A percentile compares a stretch with the other conserved stretches of the same genome.
phyloP scores from a whole-genome alignment of 2,888 invertebrate genomes.

The Cheilosia impressa region DNA sequence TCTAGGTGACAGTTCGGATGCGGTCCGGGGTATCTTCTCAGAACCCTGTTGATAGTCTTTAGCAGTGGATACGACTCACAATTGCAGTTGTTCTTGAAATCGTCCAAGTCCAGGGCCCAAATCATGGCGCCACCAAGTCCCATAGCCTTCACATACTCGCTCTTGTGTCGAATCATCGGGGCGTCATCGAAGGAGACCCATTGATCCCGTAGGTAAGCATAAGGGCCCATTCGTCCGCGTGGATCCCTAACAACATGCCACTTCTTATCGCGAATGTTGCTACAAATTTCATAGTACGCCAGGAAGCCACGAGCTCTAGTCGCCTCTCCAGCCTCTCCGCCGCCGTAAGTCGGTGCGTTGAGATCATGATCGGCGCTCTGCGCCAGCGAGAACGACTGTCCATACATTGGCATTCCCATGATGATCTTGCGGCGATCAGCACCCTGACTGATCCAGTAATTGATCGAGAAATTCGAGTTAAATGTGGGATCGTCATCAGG shows the following conservation, averaged over 20 bases:
- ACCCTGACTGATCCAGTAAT: constrained; percentile 93
- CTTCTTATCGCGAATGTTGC: constrained; percentile 89
- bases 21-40: constrained; percentile 87
- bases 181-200: constrained; percentile 98
- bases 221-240: constrained; percentile 93
- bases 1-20: constrained; percentile 87
- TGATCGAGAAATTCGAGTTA: constrained; percentile 93
- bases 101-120: constrained; percentile 95
- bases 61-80: constrained; percentile 93
- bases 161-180: constrained; percentile 92
- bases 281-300: constrained; percentile 95
- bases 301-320: constrained; percentile 94
- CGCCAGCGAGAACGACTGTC: constrained; percentile 93
- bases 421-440: constrained; percentile 91
- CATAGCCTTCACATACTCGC: constrained; percentile 91
- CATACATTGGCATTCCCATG: constrained; percentile 95
- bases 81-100: constrained; percentile 91
- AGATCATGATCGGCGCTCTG: constrained; percentile 87
- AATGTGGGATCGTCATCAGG: constrained; percentile 90
- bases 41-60: constrained; percentile 91
- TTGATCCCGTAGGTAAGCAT: constrained; percentile 91
- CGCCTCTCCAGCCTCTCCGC: constrained; percentile 94
- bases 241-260: constrained; percentile 92
- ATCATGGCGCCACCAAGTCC: constrained; percentile 94
- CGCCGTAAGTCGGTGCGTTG: constrained; percentile 92